Base-by-base conservation (phyloP, 1,140 invertebrate species). In the Musca domestica region DNA sequence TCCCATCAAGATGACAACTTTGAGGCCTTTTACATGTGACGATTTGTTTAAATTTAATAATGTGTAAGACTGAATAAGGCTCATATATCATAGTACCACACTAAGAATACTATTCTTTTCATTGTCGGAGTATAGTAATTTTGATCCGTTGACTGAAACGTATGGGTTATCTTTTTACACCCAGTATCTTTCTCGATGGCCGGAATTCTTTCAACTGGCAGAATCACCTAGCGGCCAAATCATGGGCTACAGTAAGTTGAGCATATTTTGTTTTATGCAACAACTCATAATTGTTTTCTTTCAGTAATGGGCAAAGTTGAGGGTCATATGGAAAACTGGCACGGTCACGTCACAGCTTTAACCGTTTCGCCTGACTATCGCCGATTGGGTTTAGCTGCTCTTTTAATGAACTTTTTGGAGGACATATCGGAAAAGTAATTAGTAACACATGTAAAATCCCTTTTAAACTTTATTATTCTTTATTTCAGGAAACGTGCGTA, bases 241-340 rank as follows among this genome's bases (percentile, higher is more conserved):
- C 51, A 98, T 99, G 94, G 97, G 96, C 71, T 99, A 99, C 77
- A 98, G 95, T 98, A 89, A 91, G 91, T 91, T 63, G 14, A 4
- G 6, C 25, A 41, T 51, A 22, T 22, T 48, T 47, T 65, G 19
- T 46, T 58, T 47, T 54, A 19, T 54, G 25, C 23, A n/a, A 7
- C 4, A 41, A 61, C 17, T 19, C 5, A 48, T 15, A 25, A 14
- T 66, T 61, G 9, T 10, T 20, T 34, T 86, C n/a, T n/a, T 87
- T 68, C 74, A 98, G 95, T 99, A 58, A 99, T 99, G 96, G 98
- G 96, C 30, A 99, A 99, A 85, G 92, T 96, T 12, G 98, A 99
- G 87, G 98, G 97, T 0, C 88, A 89, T 75, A 90, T 91, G 68
- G 94, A 98, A 76, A 93, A 96, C 78, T 99, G 96, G 96, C 98